phyloP scores from a whole-genome alignment of 1,140 invertebrate species.

The Halyomorpha halys region DNA sequence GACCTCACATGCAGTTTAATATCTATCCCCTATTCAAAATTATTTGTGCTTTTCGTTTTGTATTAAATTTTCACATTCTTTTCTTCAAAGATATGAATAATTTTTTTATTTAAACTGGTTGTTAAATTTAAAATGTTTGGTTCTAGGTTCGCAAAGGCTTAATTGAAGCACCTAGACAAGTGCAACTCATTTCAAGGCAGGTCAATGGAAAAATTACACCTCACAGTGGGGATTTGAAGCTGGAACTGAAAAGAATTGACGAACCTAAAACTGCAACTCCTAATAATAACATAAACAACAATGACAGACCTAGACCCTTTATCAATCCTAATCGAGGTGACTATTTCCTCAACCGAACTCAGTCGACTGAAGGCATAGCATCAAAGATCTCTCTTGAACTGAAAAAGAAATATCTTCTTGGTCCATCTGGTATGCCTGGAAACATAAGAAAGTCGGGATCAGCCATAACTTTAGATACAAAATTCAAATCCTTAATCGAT shows the following conservation, averaged over 20 bases:
- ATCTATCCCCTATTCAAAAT: too few relatives aligned
- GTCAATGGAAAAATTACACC: conserved; percentile 27
- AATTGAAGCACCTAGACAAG: conserved; percentile 30
- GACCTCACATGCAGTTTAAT: too few relatives aligned
- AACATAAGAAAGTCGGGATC: conserved; percentile 73
- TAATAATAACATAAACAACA: conserved; percentile 18
- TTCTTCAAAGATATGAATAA: too few relatives aligned
- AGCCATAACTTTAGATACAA: conserved; percentile 68
- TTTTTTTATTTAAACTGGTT: too few relatives aligned
- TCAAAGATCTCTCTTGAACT: conserved; percentile 74
- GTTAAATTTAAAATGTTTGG: conserved; percentile 8
- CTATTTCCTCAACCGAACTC: conserved; percentile 65
- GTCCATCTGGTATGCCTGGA: conserved; percentile 47
- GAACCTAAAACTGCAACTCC: conserved; percentile 4
- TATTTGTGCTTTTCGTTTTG: too few relatives aligned
- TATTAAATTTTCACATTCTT: too few relatives aligned
- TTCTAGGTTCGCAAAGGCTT: conserved; percentile 26
- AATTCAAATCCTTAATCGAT: conserved; percentile 68
- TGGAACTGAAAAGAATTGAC: conserved; percentile 29
- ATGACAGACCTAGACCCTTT: conserved; percentile 34
- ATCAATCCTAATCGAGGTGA: conserved; percentile 51
- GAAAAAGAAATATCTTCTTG: conserved; percentile 71
- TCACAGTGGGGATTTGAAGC: conserved; percentile 24
- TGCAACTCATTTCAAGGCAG: conserved; percentile 28
- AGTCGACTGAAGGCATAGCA: conserved; percentile 74